Conservation (phyloP, 2,797 vertebrate genomes). For the Peromyscus aztecus region DNA sequence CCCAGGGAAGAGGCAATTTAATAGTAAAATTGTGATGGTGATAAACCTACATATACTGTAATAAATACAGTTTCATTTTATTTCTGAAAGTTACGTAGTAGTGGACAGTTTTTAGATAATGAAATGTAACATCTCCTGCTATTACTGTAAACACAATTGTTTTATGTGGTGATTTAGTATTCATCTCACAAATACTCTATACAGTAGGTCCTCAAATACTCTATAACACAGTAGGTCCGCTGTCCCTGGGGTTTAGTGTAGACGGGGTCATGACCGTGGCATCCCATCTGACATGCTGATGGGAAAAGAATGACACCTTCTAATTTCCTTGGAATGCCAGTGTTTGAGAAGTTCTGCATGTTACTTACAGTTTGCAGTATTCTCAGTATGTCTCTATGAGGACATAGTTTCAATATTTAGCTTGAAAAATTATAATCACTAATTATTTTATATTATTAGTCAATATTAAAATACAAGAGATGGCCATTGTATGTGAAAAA, state of each 20-base stretch:
- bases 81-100: background rate
- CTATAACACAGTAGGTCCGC: rapidly evolving
- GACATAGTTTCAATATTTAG: slow-evolving; percentile 73
- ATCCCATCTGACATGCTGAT: background rate
- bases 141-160: background rate
- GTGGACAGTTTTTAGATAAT: background rate
- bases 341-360: slow-evolving; percentile 33
- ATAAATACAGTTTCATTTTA: background rate
- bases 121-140: background rate
- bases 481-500: slow-evolving; percentile 80
- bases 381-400: slow-evolving; percentile 48
- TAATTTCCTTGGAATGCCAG: background rate
- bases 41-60: background rate
- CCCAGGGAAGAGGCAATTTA: background rate
- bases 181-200: too few relatives aligned
- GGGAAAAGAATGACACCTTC: background rate
- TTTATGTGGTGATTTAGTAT: too few relatives aligned
- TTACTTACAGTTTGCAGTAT: background rate
- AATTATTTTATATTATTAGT: slow-evolving; percentile 86
- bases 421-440: slow-evolving; percentile 86
- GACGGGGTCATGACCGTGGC: rapidly evolving
- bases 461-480: slow-evolving; percentile 87
- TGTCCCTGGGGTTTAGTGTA: background rate
- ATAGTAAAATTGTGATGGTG: background rate
- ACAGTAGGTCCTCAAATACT: too few relatives aligned